Evolutionary conservation across 2,113 vertebrate genomes (phyloP), one percentile per base, ranked within the genome.

Genomic region (Ophthalmolycus amberensis): DNA sequence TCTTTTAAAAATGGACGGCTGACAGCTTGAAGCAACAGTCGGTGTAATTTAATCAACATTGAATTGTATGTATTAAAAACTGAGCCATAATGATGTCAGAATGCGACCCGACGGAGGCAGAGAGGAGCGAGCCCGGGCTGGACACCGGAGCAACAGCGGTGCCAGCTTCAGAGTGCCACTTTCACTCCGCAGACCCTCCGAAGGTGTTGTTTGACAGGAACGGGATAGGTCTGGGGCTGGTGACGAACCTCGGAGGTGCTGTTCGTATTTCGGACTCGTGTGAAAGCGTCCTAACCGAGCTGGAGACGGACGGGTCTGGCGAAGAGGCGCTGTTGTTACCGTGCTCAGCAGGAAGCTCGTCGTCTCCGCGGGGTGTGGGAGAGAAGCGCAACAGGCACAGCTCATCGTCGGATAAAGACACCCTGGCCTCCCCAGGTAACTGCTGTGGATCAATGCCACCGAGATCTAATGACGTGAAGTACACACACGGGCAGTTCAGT

Each of bases 361-460:
- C 90, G 65, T 90, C 92, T 6, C 91, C 91, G 20, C 88, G 87
- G 62, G 83, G 70, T 0, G 77, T 9, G 0, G 86, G 85, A 62
- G 94, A 95, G 70, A 93, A 95, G 91, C 86, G 92, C 77, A 92
- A 75, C 83, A 82, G 93, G 70, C 90, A 87, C 85, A 94, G 94
- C 90, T 95, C 95, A 0, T 95, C 94, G 1, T 95, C 95, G 27
- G 95, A 96, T 88, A 94, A 91, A 78, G 95, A 95, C 72, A 88
- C 89, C 7, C 75, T 93, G 66, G 85, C 94, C 48, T 95, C 95
- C 9, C 94, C 95, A 86, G 95, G 95, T 95, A 90, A 88, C 1
- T 70, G 4, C 32, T 32, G 34, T 12, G 18, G 40, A 72, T 77
- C 46, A 38, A 52, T 62, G 37, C 12, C n/a, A 20, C 5, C 46